A percentile compares a stretch with the other conserved stretches of the same genome.
Evolutionary conservation across 2,113 vertebrate genomes (phyloP).

Genomic region (Lagenorhynchus albirostris): DNA sequence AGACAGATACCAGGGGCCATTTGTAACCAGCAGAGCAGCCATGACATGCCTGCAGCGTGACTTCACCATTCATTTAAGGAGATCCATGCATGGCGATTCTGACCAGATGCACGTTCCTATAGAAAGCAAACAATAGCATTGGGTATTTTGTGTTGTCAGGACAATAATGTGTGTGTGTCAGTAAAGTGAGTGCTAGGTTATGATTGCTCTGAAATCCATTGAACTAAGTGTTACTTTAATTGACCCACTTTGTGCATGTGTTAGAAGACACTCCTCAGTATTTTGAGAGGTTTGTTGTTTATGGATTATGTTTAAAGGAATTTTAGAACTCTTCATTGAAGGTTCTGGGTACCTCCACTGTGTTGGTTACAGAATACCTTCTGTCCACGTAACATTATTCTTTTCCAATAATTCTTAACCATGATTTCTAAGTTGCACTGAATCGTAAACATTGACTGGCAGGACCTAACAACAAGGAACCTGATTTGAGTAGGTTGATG

Average conservation of each 20-base stretch:
- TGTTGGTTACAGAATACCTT: neutral
- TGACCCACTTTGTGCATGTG: neutral
- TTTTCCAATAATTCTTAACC: neutral
- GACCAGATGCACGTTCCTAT: neutral
- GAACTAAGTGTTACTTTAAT: neutral
- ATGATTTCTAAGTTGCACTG: neutral
- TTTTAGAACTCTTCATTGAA: neutral
- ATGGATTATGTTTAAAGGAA: neutral
- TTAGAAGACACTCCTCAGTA: neutral
- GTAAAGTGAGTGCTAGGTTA: neutral
- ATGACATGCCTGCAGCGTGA: neutral
- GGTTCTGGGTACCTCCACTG: neutral
- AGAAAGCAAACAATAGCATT: neutral
- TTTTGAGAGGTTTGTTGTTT: neutral
- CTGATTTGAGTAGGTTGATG: neutral
- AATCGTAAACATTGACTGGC: neutral
- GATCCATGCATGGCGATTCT: neutral
- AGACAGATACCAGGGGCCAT: neutral
- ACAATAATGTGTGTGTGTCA: neutral
- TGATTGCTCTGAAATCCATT: conserved; percentile 26
- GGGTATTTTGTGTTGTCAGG: neutral
- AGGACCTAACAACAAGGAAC: neutral
- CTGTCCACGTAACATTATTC: neutral
- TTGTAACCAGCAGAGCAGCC: neutral
- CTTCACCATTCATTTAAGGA: neutral